Evolutionary conservation across 2,113 vertebrate genomes (phyloP), one percentile per base, ranked within the genome.

Genomic region (Varanus komodoensis): DNA sequence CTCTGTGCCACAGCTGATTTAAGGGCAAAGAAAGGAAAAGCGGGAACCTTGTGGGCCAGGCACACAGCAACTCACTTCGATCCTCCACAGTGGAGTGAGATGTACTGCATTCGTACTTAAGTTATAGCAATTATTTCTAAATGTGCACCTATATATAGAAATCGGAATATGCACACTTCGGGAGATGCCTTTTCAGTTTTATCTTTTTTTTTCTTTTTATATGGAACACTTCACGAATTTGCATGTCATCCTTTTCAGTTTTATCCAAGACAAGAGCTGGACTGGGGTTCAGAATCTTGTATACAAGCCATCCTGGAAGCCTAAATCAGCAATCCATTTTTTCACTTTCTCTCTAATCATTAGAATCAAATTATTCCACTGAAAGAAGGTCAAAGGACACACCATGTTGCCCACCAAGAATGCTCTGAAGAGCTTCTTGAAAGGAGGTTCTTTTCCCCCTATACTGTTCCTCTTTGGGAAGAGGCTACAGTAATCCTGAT

Each of bases 401-500:
- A 25, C 1, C 11, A 82, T 38, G 32, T 1, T 87, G 89, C 54
- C 54, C 0, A 11, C 4, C 8, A 44, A 85, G 38, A 44, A 3
- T 2, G 38, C 38, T 44, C 38, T 44, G 3, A 44, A 3, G 38
- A 44, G 38, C 38, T 44, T 44, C 38, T 44, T 29, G 6, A 87
- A 91, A 61, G 29, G 8, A 82, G 75, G 32, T 57, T 4, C 0
- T 0, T 21, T 0, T n/a, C 0, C 4, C 90, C 87, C 89, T 89
- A 69, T 12, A 54, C 54, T 64, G 74, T 78, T 84, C 19, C 44
- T 79, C 3, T 50, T 17, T 73, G 44, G 32, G 52, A 67, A 79
- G 5, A 61, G 78, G 0, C 0, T 34, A 52, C 48, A 32, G 27
- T 15, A 57, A 23, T 0, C 73, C 44, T 17, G 21, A 0, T 64